Evolutionary conservation across 1,140 invertebrate species (phyloP), one percentile per base, ranked within the genome.

Genomic region (Formica selysi): DNA sequence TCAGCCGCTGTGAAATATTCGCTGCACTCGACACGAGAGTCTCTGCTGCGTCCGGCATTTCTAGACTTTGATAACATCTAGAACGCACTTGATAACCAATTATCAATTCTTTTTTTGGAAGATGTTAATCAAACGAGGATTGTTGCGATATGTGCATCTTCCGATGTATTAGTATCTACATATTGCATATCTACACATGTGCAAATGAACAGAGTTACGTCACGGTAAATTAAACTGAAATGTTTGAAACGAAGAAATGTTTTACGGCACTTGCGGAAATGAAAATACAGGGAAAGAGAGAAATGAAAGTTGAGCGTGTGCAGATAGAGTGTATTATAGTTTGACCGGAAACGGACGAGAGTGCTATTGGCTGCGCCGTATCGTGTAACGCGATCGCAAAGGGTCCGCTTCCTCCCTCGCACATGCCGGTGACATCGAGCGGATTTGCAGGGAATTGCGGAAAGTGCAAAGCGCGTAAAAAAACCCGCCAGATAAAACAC

Each of bases 381-480:
- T 76, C 81, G 81, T 38, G 81, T 78, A 85, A 78, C 59, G 67
- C 81, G 54, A 83, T 83, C 68, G 79, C 79, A 83, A 83, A 83
- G 79, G 29, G 26, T 74, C 11, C 54, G 79, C 54, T 83, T 83
- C 68, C 79, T 48, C 68, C 41, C 68, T 81, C 62, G 79, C 67
- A 74, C 67, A 74, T 83, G 71, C 44, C 73, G 73, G 81, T 64
- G 81, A 78, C 73, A 78, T 54, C 70, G 81, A 65, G 74, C 81
- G 73, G 74, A 85, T 85, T 85, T 85, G 81, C 76, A 64, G 44
- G 81, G 81, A 85, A 85, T 85, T 85, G 74, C 81, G 73, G 81
- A 88, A 88, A 87, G 78, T 88, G 83, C 67, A 81, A 38, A 73
- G 68, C 71, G 81, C 61, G 73, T 32, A 61, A 41, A 85, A 76